Percentiles rank a stretch among this genome's conserved stretches.
phyloP scores from a whole-genome alignment of 2,113 vertebrate species.

The Gila orcuttii region DNA sequence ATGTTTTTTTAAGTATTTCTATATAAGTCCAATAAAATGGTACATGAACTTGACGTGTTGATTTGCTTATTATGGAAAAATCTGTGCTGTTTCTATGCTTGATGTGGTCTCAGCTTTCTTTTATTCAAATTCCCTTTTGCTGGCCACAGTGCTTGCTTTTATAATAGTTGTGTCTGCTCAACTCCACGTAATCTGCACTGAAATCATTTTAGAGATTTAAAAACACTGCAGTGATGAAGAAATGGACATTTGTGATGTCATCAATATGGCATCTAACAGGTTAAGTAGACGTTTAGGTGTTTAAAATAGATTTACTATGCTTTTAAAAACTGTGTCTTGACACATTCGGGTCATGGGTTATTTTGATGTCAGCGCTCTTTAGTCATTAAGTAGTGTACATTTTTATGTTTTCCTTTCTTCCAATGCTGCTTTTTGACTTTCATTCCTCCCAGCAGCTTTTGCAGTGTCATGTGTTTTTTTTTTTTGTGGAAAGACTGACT shows the following conservation, averaged over 20 bases:
- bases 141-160: background rate
- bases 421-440: slow-evolving; percentile 26
- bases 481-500: slow-evolving; percentile 67
- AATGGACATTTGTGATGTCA: background rate
- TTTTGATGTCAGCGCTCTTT: background rate
- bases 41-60: slow-evolving; percentile 81
- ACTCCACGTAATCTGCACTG: background rate
- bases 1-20: slow-evolving; percentile 99
- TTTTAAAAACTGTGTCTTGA: background rate
- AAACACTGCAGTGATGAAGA: background rate
- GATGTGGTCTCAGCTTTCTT: background rate
- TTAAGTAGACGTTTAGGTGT: background rate
- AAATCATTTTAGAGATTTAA: background rate
- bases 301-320: background rate
- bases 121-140: background rate
- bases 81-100: background rate
- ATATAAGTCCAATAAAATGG: slow-evolving; percentile 98
- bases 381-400: background rate
- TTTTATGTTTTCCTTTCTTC: slow-evolving; percentile 9
- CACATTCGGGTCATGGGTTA: background rate
- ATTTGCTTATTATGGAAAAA: slow-evolving; percentile 56
- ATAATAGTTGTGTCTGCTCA: background rate
- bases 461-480: slow-evolving; percentile 58
- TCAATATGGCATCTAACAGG: background rate
- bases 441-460: slow-evolving; percentile 24